A percentile compares a stretch with the other conserved stretches of the same genome.
Evolutionary conservation across 2,888 invertebrate species (phyloP).

Genomic region (Leucophenga montana): DNA sequence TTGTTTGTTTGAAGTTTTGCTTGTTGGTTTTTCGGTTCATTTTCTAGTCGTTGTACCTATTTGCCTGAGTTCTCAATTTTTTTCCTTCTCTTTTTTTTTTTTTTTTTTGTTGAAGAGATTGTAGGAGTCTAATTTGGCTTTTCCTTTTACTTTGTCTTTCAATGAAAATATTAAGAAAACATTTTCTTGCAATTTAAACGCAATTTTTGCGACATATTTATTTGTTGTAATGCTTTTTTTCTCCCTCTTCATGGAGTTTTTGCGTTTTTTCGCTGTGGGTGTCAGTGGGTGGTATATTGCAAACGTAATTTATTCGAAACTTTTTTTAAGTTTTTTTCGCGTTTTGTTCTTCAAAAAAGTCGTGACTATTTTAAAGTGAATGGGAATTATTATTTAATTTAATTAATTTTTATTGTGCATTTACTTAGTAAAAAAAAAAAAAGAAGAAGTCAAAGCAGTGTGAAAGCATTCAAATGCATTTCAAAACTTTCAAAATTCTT

Average conservation of each 20-base stretch:
- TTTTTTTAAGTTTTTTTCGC: too few relatives aligned
- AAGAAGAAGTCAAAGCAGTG: too few relatives aligned
- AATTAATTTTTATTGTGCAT: too few relatives aligned
- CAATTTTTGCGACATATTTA: conserved; percentile 34
- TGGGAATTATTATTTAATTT: too few relatives aligned
- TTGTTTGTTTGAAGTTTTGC: background rate
- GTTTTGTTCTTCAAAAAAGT: too few relatives aligned
- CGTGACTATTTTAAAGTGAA: too few relatives aligned
- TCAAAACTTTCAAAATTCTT: too few relatives aligned
- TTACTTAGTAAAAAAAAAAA: too few relatives aligned
- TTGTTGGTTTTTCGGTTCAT: background rate
- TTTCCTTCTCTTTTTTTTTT: conserved; percentile 1
- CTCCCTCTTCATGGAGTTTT: background rate
- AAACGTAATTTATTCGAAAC: conserved; percentile 43
- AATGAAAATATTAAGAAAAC: conserved; percentile 48
- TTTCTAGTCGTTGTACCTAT: background rate
- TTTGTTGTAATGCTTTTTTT: background rate
- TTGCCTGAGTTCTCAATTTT: conserved; percentile 2
- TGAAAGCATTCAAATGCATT: too few relatives aligned
- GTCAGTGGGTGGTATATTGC: conserved; percentile 28
- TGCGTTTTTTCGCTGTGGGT: conserved; percentile 7
- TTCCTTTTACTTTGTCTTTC: conserved; percentile 35
- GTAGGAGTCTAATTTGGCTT: background rate
- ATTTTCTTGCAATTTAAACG: conserved; percentile 51
- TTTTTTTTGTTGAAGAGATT: background rate